A percentile compares a stretch with the other conserved stretches of the same genome.
These are phyloP conservation scores for Centrocercus urophasianus DNA, from an alignment of 2,113 vertebrate genomes.

Conservation along the genomic window DNA sequence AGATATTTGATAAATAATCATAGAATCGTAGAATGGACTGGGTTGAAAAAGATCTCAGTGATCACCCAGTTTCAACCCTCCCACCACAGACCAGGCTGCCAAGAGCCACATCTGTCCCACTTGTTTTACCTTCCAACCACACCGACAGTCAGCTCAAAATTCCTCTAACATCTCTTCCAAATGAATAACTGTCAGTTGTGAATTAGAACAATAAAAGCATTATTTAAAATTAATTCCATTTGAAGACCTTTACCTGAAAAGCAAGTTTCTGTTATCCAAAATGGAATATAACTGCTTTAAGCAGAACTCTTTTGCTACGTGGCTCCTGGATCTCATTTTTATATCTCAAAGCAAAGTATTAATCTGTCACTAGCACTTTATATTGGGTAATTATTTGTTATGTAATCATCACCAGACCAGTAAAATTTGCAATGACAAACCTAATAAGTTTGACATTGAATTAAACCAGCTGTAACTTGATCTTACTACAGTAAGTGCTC, in stretches of 20 bases:
- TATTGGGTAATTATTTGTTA: background rate
- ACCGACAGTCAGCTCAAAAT: background rate
- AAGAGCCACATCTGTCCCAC: too few relatives aligned
- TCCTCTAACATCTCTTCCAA: background rate
- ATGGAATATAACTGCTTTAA: background rate
- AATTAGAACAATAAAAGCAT: background rate
- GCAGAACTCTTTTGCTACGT: background rate
- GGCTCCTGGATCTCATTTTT: background rate
- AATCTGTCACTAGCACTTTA: background rate
- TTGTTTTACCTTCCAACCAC: background rate
- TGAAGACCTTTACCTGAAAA: slow-evolving; percentile 27
- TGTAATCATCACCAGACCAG: background rate
- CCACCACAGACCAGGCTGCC: too few relatives aligned
- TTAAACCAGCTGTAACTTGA: slow-evolving; percentile 38
- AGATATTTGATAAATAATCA: background rate
- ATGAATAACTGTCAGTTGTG: background rate
- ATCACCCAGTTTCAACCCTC: too few relatives aligned
- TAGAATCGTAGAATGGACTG: too few relatives aligned
- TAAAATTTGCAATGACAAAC: slow-evolving; percentile 2
- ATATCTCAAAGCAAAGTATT: background rate
- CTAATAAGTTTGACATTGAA: background rate
- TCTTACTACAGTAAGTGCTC: background rate
- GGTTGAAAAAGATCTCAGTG: too few relatives aligned
- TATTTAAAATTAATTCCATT: background rate
- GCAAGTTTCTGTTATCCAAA: background rate